phyloP scores from a whole-genome alignment of 2,113 vertebrate genomes.

The Varanus salvator region DNA sequence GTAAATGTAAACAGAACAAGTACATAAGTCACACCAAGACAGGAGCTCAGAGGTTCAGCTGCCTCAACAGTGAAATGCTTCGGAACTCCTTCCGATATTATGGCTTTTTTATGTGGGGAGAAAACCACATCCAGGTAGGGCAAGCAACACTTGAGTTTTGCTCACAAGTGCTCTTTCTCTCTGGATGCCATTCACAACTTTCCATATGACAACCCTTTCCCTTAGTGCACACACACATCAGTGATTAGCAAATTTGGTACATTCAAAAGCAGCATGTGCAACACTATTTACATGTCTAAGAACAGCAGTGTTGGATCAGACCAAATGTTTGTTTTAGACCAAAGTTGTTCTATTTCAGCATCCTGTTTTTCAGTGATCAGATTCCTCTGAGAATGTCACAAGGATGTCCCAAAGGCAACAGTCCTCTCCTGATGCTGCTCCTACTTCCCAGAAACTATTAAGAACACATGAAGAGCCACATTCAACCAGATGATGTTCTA shows the following conservation, averaged over 20 bases:
- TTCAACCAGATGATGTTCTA: no score
- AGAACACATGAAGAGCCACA: no score
- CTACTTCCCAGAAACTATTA: no score
- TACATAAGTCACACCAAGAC: slow-evolving; percentile 25
- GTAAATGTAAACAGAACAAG: background rate
- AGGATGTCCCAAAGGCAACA: no score
- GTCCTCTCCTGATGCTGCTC: no score
- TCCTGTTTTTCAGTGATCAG: no score
- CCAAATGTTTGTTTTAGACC: no score
- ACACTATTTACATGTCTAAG: background rate
- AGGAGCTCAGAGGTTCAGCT: slow-evolving; percentile 22
- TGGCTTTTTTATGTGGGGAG: background rate
- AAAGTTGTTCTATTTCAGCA: no score
- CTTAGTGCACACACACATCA: background rate
- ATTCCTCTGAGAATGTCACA: no score
- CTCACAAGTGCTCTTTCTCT: background rate
- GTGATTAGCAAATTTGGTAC: background rate
- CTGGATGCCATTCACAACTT: background rate
- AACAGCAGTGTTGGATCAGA: no score
- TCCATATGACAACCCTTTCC: no score
- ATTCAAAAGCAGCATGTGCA: background rate
- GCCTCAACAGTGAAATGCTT: background rate
- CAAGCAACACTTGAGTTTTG: background rate
- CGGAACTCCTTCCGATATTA: background rate
- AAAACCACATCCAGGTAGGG: background rate